These are phyloP conservation scores for Caenorhabditis uteleia DNA, from an alignment of 2,888 invertebrate genomes.

Conservation along the genomic window DNA sequence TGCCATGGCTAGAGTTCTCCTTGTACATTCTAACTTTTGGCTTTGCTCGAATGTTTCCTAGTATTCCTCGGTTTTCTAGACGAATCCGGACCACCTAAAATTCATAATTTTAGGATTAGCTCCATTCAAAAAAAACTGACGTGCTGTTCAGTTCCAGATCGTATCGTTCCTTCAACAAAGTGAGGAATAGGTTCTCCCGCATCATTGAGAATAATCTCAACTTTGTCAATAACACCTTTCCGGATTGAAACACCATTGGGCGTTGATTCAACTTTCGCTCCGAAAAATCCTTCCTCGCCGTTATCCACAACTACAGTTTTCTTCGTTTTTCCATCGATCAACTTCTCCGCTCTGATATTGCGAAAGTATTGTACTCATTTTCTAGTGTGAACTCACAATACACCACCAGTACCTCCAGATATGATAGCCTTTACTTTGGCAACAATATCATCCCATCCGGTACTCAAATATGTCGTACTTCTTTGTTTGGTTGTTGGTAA, in stretches of 20 bases:
- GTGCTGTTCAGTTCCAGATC: conserved; percentile 29
- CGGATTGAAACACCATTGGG: conserved; percentile 37
- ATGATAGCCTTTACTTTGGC: conserved; percentile 30
- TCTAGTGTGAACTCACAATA: conserved; percentile 12
- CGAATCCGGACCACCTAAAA: conserved; percentile 28
- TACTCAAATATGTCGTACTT: conserved; percentile 28
- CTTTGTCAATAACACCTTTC: conserved; percentile 31
- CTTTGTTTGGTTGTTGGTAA: conserved; percentile 28
- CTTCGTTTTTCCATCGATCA: conserved; percentile 29
- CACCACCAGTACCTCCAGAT: conserved; percentile 22
- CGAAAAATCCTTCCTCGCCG: conserved; percentile 37
- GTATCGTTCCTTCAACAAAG: conserved; percentile 30
- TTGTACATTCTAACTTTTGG: conserved; percentile 37
- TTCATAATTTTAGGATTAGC: not conserved
- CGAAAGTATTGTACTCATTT: not conserved
- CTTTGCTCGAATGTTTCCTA: conserved; percentile 31
- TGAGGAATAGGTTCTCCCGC: conserved; percentile 29
- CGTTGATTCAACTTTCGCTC: conserved; percentile 29
- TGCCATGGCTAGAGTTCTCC: conserved; percentile 18
- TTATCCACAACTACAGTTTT: conserved; percentile 21
- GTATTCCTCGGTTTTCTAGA: conserved; percentile 26
- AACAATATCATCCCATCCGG: conserved; percentile 35
- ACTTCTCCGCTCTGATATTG: conserved; percentile 30
- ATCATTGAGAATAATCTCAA: conserved; percentile 31
- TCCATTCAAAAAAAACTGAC: conserved; percentile 3